These are phyloP conservation scores for Monopis laevigella DNA, from an alignment of 2,888 invertebrate species.

Conservation along the genomic window DNA sequence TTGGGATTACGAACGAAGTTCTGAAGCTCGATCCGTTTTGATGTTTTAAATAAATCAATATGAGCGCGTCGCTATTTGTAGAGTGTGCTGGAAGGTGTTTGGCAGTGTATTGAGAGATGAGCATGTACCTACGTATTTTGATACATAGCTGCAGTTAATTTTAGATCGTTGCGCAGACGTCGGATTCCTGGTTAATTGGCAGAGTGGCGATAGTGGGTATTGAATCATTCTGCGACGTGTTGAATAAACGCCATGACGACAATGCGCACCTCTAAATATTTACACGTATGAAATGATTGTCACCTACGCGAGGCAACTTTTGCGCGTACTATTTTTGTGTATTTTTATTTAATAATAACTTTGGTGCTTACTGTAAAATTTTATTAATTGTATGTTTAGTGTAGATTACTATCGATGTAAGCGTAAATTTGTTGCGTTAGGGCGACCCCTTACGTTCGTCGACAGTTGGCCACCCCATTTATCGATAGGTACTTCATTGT, in stretches of 20 bases:
- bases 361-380: too few species aligned
- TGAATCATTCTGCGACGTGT: slow-evolving; percentile 28
- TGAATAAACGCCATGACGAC: too few species aligned
- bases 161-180: slow-evolving; percentile 67
- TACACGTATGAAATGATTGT: too few species aligned
- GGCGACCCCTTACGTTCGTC: slow-evolving; percentile 44
- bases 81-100: slow-evolving; percentile 62
- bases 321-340: too few species aligned
- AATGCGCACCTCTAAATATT: too few species aligned
- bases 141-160: slow-evolving; percentile 67
- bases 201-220: slow-evolving; percentile 52
- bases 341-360: too few species aligned
- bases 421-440: slow-evolving; percentile 52
- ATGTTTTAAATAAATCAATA: slow-evolving; percentile 44
- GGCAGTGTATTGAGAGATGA: slow-evolving; percentile 66
- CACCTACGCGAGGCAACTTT: too few species aligned
- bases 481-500: slow-evolving; percentile 58
- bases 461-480: slow-evolving; percentile 67
- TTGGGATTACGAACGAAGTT: background rate
- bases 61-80: slow-evolving; percentile 56
- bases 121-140: slow-evolving; percentile 65
- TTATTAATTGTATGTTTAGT: slow-evolving; percentile 45
- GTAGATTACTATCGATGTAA: slow-evolving; percentile 58
- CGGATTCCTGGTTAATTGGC: slow-evolving; percentile 65
- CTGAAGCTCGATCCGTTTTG: slow-evolving; percentile 20